Evolutionary conservation across 2,888 invertebrate genomes (phyloP), one percentile per base, ranked within the genome.

Genomic region (Heliconius aoede): DNA sequence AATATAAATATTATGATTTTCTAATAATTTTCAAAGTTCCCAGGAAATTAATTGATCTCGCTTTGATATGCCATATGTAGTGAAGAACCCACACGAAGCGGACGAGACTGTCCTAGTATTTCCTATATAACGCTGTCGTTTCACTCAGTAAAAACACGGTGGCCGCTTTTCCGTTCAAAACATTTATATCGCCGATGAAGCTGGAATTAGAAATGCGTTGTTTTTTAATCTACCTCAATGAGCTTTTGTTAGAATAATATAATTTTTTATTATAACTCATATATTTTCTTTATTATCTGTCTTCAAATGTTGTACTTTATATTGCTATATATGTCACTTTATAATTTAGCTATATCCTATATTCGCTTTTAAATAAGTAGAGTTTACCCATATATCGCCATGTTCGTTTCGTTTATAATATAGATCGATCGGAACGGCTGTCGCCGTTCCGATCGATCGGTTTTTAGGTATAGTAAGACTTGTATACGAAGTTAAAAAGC

Each of bases 21-120:
- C 24, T 1, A 58, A 60, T 60, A 1, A 1, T 64, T 73, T 62
- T 74, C 18, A 71, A 72, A 78, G 74, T 76, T 61, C 72, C 75
- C 69, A 77, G 73, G 71, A 76, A 80, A 78, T 76, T 77, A 76
- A 67, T 61, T 76, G 24, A 62, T 74, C 62, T 74, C 65, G 72
- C 68, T 24, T 77, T 74, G 80, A 79, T 80, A 81, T 80, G 73
- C 81, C 81, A 79, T 82, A 76, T 81, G 82, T 76, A 80, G 80
- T 79, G 55, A 77, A 77, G 82, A 85, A 82, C 84, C 82, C 84
- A 85, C 84, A 84, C 82, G 75, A 81, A 78, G 82, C 85, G 85
- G 83, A 85, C 83, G 81, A 74, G 78, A 80, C 79, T 84, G 84
- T 81, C 82, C 85, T 81, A 84, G 85, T 84, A 87, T 87, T 89